Percentiles rank a stretch among this genome's conserved stretches.
phyloP scores from a whole-genome alignment of 2,113 vertebrate species.

The Hypomesus transpacificus region DNA sequence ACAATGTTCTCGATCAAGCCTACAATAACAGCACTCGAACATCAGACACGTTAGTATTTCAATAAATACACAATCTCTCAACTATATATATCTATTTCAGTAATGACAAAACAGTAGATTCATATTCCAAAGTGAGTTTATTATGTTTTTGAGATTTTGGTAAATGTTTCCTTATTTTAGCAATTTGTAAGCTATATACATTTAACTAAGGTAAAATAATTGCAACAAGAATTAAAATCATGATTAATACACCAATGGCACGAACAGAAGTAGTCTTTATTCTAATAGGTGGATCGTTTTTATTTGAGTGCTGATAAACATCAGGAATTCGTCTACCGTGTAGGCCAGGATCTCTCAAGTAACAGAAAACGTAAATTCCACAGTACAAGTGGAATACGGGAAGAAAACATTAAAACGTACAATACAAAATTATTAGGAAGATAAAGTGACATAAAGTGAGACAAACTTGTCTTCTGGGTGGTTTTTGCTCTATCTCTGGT shows the following conservation, averaged over 20 bases:
- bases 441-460: conserved; percentile 7
- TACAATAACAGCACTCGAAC: too few relatives aligned
- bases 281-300: conserved; percentile 33
- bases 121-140: conserved; percentile 63
- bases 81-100: too few relatives aligned
- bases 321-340: conserved; percentile 23
- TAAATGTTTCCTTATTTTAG: conserved; percentile 46
- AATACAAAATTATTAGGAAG: conserved; percentile 2
- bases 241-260: conserved; percentile 49
- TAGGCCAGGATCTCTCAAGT: conserved; percentile 32
- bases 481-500: neutral
- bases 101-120: neutral
- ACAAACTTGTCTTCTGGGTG: neutral
- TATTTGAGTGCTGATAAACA: conserved; percentile 15
- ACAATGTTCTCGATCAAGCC: too few relatives aligned
- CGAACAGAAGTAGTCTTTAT: conserved; percentile 40
- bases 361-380: conserved; percentile 21
- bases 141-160: conserved; percentile 53
- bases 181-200: conserved; percentile 65
- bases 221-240: conserved; percentile 61
- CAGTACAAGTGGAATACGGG: conserved; percentile 14
- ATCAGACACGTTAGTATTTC: too few relatives aligned
- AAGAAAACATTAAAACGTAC: conserved; percentile 23
- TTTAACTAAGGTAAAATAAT: conserved; percentile 70
- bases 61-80: too few relatives aligned